Evolutionary conservation across 2,888 invertebrate genomes (phyloP).

Genomic region (Tinea pellionella): DNA sequence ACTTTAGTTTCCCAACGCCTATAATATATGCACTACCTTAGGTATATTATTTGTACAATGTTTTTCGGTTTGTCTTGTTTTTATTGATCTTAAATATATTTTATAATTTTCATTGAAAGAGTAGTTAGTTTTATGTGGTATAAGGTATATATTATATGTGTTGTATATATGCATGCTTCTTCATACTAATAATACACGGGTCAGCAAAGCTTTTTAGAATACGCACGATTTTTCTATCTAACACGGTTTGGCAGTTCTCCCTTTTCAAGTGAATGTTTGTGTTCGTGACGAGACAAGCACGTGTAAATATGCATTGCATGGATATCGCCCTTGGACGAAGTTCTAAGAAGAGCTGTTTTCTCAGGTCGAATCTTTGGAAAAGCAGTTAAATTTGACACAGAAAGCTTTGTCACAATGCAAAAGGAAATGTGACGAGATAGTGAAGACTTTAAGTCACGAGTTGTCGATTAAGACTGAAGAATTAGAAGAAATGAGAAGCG

Average conservation of each 20-base stretch:
- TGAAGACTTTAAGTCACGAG: conserved; percentile 70
- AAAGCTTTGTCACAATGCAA: conserved; percentile 65
- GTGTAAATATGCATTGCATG: conserved; percentile 43
- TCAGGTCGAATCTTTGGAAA: conserved; percentile 70
- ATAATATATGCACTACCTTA: too few species aligned
- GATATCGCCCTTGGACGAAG: conserved; percentile 21
- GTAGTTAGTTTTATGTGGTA: not conserved
- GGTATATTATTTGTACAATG: too few species aligned
- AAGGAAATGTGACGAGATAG: conserved; percentile 65
- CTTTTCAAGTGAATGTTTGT: conserved; percentile 18
- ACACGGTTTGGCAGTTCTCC: conserved; percentile 21
- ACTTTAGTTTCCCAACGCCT: too few species aligned
- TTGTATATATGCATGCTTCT: not conserved
- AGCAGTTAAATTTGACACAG: conserved; percentile 66
- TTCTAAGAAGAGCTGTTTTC: conserved; percentile 60
- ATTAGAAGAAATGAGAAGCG: conserved; percentile 56
- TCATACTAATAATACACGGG: not conserved
- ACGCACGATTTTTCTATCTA: conserved; percentile 21
- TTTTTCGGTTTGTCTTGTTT: too few species aligned
- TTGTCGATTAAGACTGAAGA: conserved; percentile 66
- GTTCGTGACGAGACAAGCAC: conserved; percentile 21
- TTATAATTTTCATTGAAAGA: not conserved
- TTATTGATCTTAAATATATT: too few species aligned
- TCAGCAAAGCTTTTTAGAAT: not conserved
- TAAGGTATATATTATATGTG: not conserved